These are phyloP conservation scores for Calyptommatus sinebrachiatus DNA, from an alignment of 2,113 vertebrate species.

Conservation along the genomic window DNA sequence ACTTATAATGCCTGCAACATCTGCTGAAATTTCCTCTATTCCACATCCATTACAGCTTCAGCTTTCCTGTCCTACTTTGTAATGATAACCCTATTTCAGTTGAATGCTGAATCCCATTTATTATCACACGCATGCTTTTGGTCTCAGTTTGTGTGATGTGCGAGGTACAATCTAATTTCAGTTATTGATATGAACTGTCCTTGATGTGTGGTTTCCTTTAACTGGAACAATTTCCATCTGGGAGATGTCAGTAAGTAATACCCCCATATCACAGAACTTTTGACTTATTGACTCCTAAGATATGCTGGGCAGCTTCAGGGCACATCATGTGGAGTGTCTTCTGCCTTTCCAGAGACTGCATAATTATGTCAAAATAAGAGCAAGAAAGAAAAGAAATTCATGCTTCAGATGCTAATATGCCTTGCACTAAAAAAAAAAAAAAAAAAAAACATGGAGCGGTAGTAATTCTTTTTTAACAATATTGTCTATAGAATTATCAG, in stretches of 20 bases:
- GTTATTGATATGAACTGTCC: not conserved
- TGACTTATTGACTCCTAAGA: not conserved
- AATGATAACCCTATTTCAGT: too few relatives aligned
- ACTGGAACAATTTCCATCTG: not conserved
- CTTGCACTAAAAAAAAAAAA: conserved; percentile 4
- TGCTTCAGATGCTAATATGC: not conserved
- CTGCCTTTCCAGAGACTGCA: conserved; percentile 42
- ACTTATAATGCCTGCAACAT: too few relatives aligned
- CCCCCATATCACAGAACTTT: not conserved
- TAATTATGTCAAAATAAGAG: conserved; percentile 33
- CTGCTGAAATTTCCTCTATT: too few relatives aligned
- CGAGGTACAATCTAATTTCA: not conserved
- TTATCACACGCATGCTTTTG: too few relatives aligned
- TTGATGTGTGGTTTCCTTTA: not conserved
- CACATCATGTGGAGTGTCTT: conserved; percentile 28
- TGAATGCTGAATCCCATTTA: too few relatives aligned
- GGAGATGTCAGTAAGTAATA: not conserved
- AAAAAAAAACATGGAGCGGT: conserved; percentile 8
- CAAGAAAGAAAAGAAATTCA: conserved; percentile 39
- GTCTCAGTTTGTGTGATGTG: not conserved
- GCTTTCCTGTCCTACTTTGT: too few relatives aligned
- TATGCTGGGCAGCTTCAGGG: not conserved
- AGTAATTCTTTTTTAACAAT: not conserved
- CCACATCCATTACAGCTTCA: too few relatives aligned
- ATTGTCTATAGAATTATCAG: not conserved